A percentile compares a stretch with the other conserved stretches of the same genome.
These are phyloP conservation scores for Serranus cabrilla DNA, from an alignment of 2,797 vertebrate genomes.

Conservation along the genomic window DNA sequence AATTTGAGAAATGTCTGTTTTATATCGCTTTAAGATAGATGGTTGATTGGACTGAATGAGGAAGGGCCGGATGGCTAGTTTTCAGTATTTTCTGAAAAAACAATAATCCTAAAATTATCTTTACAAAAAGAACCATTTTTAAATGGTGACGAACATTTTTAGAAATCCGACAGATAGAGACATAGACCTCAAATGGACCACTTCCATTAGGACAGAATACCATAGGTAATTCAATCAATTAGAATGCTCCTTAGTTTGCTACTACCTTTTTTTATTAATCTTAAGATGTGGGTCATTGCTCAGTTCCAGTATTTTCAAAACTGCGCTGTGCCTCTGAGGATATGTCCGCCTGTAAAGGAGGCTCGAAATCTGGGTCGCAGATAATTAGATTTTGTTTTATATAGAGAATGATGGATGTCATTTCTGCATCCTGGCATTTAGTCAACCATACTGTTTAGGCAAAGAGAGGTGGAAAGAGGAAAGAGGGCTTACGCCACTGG, in stretches of 20 bases:
- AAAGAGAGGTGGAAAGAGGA: background rate
- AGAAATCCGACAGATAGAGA: background rate
- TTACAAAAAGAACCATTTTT: background rate
- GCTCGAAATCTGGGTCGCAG: background rate
- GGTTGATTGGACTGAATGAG: too few species aligned
- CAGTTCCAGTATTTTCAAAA: slow-evolving; percentile 23
- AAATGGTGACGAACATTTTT: background rate
- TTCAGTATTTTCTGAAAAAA: too few species aligned
- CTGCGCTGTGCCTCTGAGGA: background rate
- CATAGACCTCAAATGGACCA: background rate
- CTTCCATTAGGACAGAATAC: slow-evolving; percentile 1
- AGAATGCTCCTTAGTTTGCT: slow-evolving; percentile 25
- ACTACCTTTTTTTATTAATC: slow-evolving; percentile 35
- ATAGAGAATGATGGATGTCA: background rate
- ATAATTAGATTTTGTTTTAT: slow-evolving; percentile 2
- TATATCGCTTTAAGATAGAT: too few species aligned
- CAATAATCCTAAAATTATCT: too few species aligned
- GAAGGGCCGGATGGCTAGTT: too few species aligned
- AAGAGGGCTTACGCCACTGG: background rate
- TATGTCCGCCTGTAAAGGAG: background rate
- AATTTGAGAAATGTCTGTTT: too few species aligned
- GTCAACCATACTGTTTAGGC: background rate
- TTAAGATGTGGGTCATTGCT: slow-evolving; percentile 19
- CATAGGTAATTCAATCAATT: slow-evolving; percentile 19
- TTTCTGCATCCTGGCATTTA: background rate